A percentile compares a stretch with the other conserved stretches of the same genome.
These are phyloP conservation scores for Clusia tigrina DNA, from an alignment of 2,888 invertebrate genomes.

Conservation along the genomic window DNA sequence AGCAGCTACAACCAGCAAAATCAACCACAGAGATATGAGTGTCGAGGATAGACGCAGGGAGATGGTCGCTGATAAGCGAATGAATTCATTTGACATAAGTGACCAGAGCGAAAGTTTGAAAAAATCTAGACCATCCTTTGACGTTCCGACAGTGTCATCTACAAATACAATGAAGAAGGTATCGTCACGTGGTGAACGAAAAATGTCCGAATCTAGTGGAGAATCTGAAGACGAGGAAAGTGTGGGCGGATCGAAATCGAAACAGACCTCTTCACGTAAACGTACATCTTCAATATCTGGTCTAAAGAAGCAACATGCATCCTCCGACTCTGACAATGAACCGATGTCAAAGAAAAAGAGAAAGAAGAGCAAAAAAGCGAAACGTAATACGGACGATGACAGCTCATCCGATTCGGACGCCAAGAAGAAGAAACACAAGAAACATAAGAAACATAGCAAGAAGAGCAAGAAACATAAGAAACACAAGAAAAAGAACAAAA, in stretches of 20 bases:
- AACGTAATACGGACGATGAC: conserved; percentile 66
- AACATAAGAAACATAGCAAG: conserved; percentile 70
- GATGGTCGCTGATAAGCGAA: conserved; percentile 34
- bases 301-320: conserved; percentile 40
- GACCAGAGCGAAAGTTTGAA: neutral
- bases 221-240: conserved; percentile 22
- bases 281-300: conserved; percentile 41
- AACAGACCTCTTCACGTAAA: conserved; percentile 40
- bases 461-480: conserved; percentile 80
- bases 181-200: conserved; percentile 23
- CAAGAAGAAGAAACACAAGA: conserved; percentile 80
- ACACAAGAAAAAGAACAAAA: conserved; percentile 69
- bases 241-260: conserved; percentile 33
- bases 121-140: neutral
- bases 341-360: conserved; percentile 66
- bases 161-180: conserved; percentile 37
- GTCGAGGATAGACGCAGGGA: conserved; percentile 49
- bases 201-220: conserved; percentile 30
- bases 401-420: conserved; percentile 74
- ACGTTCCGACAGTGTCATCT: neutral
- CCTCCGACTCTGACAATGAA: conserved; percentile 66
- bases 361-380: conserved; percentile 64
- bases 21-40: conserved; percentile 67
- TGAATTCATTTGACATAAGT: neutral
- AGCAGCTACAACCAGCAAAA: conserved; percentile 60